Base-by-base conservation (phyloP, 2,113 vertebrate genomes). In the Talpa occidentalis region DNA sequence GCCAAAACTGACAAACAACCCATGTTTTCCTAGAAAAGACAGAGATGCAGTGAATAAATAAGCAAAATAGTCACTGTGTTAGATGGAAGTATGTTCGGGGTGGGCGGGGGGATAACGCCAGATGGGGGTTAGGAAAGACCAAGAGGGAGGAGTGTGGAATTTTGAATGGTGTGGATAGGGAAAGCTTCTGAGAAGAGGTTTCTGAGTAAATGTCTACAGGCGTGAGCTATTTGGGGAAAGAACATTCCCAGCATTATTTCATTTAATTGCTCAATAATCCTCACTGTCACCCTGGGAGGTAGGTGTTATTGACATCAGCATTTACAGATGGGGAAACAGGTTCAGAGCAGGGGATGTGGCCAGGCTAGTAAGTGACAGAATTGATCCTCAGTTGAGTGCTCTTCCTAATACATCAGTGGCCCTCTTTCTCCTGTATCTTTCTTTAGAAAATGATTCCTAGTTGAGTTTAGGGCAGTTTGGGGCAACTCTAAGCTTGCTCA, bases 361-460 rank as follows among this genome's bases (percentile, higher is more conserved):
- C 17, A 1, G 28, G 54, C 22, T 52, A 35, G 37, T 37, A 24
- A 30, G 6, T 32, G 10, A 17, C 30, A 80, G 73, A 64, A 49
- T 12, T n/a, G 40, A 10, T 44, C 32, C 64, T 64, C 30, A 49
- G 60, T 19, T 8, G 14, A 14, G 26, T 2, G 10, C 11, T 84
- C 26, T 52, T 70, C 12, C 47, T 76, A 47, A 40, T n/a, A 3
- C 2, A 3, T 4, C 42, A 14, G 0, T 30, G 30, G 24, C 6
- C 66, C 22, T 60, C n/a, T 42, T 47, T 24, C 0, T 1, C 60
- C 15, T 28, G 14, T 42, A 15, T 2, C 24, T 4, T 81, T 2
- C 19, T 4, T 81, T 16, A 59, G 40, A 56, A 77, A 83, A 76
- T 28, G 10, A 14, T 28, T 17, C 24, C 44, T 4, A 62, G 9